Evolutionary conservation across 2,113 vertebrate species (phyloP), one percentile per base, ranked within the genome.

Genomic region (Thunnus maccoyii): DNA sequence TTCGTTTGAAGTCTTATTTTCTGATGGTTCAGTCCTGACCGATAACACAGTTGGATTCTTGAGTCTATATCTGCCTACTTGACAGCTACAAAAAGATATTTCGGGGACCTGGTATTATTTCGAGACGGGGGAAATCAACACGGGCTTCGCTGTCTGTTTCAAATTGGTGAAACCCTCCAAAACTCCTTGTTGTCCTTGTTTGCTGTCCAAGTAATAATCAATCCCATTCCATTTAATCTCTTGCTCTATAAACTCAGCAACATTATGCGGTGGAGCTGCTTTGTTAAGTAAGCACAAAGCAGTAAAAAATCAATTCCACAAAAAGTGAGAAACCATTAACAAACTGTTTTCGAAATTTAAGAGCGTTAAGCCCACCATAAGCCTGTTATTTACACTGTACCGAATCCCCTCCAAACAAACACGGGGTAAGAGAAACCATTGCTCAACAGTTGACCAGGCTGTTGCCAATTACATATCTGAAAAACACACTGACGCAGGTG

Each of bases 181-280:
- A 91, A 88, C 71, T 50, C 66, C 57, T 58, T 79, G 76, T 87
- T 88, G 84, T 86, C 84, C 82, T 86, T 85, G 82, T 86, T 86
- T 87, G 80, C 90, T 76, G 52, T 93, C 91, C 91, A 92, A 93
- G 86, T 88, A 90, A 87, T 93, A 94, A 93, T 94, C 88, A 91
- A 62, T 91, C 56, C 91, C 89, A 93, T 88, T 91, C 86, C 52
- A 5, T 77, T 88, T 69, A 83, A 85, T 89, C 80, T 67, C 57
- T 77, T 64, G 80, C 90, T 90, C 78, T 83, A 87, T 88, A 91
- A 92, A 87, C 81, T 69, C 61, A 3, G 83, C 78, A 86, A 77
- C 82, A 78, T 71, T 70, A 65, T 84, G 86, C 14, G 72, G 85
- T 77, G 78, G 81, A 70, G 81, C 64, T 77, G 76, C 81, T 91